Base-by-base conservation (phyloP, 2,888 invertebrate species). In the Lasioglossum marginatum region DNA sequence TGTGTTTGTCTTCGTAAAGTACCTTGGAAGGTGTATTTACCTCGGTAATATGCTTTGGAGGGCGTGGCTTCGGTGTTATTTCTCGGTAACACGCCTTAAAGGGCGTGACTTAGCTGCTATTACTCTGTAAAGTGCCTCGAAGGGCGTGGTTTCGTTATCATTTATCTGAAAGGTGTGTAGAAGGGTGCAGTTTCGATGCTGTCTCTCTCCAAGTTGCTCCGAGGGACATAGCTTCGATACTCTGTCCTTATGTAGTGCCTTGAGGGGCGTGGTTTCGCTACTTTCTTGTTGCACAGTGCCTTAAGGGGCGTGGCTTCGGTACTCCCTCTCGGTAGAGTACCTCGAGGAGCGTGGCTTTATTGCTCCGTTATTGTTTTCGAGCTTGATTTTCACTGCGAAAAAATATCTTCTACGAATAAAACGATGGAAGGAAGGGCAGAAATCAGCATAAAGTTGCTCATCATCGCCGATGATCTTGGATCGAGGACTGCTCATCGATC, bases 281-380 rank as follows among this genome's bases (percentile, higher is more conserved):
- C 23, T 14, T 4, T 0, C 3, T 43, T 3, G 0, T 3, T 43
- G 14, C 14, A 14, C 0, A 45, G 14, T 45, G 14, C 43, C 43
- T 14, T 4, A 0, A 45, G 43, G 43, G 43, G 43, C 16, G 45
- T 45, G 45, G 45, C 16, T 16, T 16, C 16, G 4, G 0, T 16
- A 4, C 1, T 45, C 1, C 1, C 0, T 4, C 4, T 3, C 0
- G 2, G n/a, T 3, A n/a, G 0, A n/a, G n/a, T 57, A 8, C 2
- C 1, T 10, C n/a, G 0, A 16, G 6, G 60, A 16, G 14, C 60
- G 27, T 63, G 14, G 31, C 16, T 16, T 16, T 12, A 14, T 27
- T 27, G 14, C n/a, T 27, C n/a, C 5, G 5, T 27, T 2, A 14
- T 5, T 60, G 0, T 2, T 4, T 16, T 23, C 2, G 3, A 48